Conservation (phyloP, 2,113 vertebrate genomes). For the Cygnus atratus region DNA sequence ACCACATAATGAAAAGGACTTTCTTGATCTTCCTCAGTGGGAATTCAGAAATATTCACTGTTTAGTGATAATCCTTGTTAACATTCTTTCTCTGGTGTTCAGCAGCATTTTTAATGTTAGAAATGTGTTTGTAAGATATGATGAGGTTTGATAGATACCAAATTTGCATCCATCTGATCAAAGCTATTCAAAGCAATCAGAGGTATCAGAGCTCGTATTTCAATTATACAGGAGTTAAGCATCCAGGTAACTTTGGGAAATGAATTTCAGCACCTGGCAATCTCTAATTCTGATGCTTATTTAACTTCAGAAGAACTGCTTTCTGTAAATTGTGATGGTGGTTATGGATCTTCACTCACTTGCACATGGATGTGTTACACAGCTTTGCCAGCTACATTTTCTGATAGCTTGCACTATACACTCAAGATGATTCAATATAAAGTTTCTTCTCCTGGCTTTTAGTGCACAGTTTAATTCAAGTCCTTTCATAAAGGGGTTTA, state of each 20-base stretch:
- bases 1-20: neutral
- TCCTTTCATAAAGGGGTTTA: neutral
- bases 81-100: neutral
- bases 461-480: neutral
- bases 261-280: neutral
- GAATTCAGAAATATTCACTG: neutral
- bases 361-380: neutral
- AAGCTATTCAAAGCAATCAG: neutral
- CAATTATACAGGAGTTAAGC: neutral
- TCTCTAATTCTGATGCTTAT: neutral
- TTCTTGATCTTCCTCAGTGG: neutral
- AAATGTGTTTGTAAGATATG: neutral
- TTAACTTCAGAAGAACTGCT: neutral
- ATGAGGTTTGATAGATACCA: neutral
- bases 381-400: neutral
- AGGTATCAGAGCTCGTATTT: neutral
- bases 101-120: neutral
- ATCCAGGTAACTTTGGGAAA: neutral
- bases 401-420: neutral
- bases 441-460: neutral
- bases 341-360: neutral
- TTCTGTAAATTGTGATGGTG: neutral
- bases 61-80: neutral
- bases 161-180: neutral
- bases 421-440: neutral